Base-by-base conservation (phyloP, 1,140 invertebrate species). In the Phocides pigmalion region DNA sequence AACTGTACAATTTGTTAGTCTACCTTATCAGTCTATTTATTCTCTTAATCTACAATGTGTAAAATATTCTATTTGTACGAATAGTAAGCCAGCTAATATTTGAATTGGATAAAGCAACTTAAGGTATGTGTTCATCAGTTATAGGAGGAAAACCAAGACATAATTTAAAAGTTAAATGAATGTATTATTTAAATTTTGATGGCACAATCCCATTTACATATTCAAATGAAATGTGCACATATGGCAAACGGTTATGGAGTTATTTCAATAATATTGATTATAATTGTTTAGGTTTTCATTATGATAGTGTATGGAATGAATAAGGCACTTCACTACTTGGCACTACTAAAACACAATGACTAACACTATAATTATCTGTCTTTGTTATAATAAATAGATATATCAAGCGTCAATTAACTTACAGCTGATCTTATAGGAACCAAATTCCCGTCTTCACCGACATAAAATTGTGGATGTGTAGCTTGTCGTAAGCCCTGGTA, bases 401-500 rank as follows among this genome's bases (percentile, higher is more conserved):
- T 12, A 54, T 12, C 19, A 44, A 39, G 4, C 50, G 25, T 16
- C 19, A 44, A 42, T 19, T 16, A 62, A 84, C 90, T 90, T 85
- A 92, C 91, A 66, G 91, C 80, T 68, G 89, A 84, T 84, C 88
- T 90, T 90, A 92, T 79, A 56, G 85, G 86, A 50, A 92, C 85
- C 82, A 94, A 89, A 89, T 93, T 93, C 77, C 93, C 93, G 82
- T 94, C 93, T 72, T 93, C 93, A 64, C 93, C 93, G 77, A 94
- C 88, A 84, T 94, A 96, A 90, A 96, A 96, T 70, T 95, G 94
- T 59, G 94, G 94, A 28, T 93, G 89, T 76, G 92, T 87, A 69
- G 94, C 93, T 82, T 95, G 95, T 72, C 94, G 93, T 72, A 96
- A 92, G 67, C 95, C 96, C 94, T 97, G 96, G 93, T 97, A 97